A percentile compares a stretch with the other conserved stretches of the same genome.
Conservation (phyloP, 2,113 vertebrate species). For the Paraplagusia blochii region DNA sequence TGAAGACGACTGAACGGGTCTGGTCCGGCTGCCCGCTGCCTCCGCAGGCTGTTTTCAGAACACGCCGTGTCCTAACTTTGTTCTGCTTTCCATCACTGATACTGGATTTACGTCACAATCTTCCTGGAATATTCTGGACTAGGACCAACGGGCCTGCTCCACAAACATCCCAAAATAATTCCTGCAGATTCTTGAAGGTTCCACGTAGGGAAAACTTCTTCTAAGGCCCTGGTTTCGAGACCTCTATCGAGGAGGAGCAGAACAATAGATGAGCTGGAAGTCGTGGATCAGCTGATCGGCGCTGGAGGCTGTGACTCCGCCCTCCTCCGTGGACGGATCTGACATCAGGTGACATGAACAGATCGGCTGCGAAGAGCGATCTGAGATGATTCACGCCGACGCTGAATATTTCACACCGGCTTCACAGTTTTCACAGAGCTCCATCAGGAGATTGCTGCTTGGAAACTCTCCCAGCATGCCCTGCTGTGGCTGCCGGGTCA, state of each 20-base stretch:
- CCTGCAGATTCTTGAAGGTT: too few relatives aligned
- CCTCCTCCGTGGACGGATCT: too few relatives aligned
- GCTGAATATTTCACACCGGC: constrained; percentile 27
- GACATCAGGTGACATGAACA: too few relatives aligned
- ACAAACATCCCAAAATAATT: too few relatives aligned
- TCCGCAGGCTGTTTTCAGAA: constrained; percentile 15
- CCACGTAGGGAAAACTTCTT: too few relatives aligned
- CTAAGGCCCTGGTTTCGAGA: too few relatives aligned
- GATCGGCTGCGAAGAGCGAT: too few relatives aligned
- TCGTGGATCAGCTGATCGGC: too few relatives aligned
- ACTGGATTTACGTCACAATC: background rate
- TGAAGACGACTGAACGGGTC: background rate
- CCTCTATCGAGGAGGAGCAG: too few relatives aligned
- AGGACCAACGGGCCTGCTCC: too few relatives aligned
- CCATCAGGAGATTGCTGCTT: background rate
- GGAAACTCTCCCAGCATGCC: constrained; percentile 11
- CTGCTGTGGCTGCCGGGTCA: background rate
- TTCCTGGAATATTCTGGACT: background rate
- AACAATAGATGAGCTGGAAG: too few relatives aligned
- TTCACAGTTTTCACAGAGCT: constrained; percentile 19
- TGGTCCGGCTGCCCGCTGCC: background rate
- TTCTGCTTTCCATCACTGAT: constrained; percentile 2
- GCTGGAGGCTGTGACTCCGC: too few relatives aligned
- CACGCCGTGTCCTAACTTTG: constrained; percentile 38
- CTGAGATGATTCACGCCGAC: background rate